Conservation (phyloP, 1,140 invertebrate species). For the Odontomachus brunneus region DNA sequence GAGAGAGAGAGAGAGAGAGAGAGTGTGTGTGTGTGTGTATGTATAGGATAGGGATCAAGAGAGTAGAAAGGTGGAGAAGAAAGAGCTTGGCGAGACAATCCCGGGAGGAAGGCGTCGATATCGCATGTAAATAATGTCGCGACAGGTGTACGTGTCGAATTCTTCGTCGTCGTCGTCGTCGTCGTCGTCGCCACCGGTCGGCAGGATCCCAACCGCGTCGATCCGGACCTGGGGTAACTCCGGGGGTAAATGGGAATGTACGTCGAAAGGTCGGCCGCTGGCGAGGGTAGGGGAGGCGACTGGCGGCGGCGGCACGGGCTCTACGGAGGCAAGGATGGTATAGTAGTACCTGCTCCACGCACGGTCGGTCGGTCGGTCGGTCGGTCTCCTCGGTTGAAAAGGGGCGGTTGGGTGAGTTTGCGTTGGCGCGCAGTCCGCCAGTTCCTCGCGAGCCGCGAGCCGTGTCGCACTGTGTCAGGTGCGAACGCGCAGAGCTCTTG, state of each 20-base stretch:
- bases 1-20: too few species aligned
- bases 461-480: slow-evolving; percentile 66
- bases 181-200: not conserved
- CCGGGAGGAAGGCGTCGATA: not conserved
- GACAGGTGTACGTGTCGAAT: slow-evolving; percentile 5
- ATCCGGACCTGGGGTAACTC: slow-evolving; percentile 64
- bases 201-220: slow-evolving; percentile 30
- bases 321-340: slow-evolving; percentile 56
- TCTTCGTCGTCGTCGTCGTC: not conserved
- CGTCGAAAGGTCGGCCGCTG: slow-evolving; percentile 58
- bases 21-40: too few species aligned
- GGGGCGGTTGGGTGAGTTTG: slow-evolving; percentile 66
- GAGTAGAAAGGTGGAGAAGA: slow-evolving; percentile 10
- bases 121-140: slow-evolving; percentile 11
- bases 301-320: slow-evolving; percentile 20
- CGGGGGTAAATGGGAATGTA: slow-evolving; percentile 60
- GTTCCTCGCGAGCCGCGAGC: slow-evolving; percentile 81
- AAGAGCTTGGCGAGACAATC: slow-evolving; percentile 10
- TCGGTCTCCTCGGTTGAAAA: slow-evolving; percentile 57
- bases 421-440: slow-evolving; percentile 77
- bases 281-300: slow-evolving; percentile 48
- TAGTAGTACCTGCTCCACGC: slow-evolving; percentile 67
- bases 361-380: slow-evolving; percentile 34
- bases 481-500: slow-evolving; percentile 35
- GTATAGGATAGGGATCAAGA: too few species aligned